Base-by-base conservation (phyloP, 2,888 invertebrate genomes). In the Himalopsyche tibetana region DNA sequence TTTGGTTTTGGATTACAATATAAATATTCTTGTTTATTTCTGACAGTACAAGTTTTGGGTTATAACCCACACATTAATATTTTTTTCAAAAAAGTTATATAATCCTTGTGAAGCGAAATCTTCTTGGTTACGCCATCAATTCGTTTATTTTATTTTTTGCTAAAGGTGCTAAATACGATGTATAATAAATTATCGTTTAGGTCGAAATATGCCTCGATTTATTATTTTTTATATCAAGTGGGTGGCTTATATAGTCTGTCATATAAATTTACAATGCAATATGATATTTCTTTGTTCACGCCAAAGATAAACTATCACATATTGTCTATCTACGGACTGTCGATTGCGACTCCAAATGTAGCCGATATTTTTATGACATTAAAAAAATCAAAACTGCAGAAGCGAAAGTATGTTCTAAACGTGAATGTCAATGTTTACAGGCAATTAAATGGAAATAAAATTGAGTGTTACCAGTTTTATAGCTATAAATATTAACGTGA, bases 151-250 rank as follows among this genome's bases (percentile, higher is more conserved):
- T 12, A 4, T 12, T 6, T 38, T 74, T 74, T 36, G 36, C 38
- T 36, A 74, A 74, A 74, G 74, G 38, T 38, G 74, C 74, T 15
- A 74, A 74, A 38, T 28, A 74, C 38, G 74, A 74, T 74, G 15
- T 74, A 38, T 74, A 74, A 74, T 74, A 74, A 74, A 38, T 74
- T 36, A 74, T 74, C 38, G 36, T 74, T 74, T 74, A 36, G 74
- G 11, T 74, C 5, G 38, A 74, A 74, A 36, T 74, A 38, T 12
- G 38, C 36, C 74, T 74, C 15, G 74, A 74, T 36, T 36, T 15
- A 15, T 74, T 36, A 28, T 45, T 74, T 74, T 74, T 74, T 69
- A 6, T 69, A 28, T 38, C 5, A 38, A 74, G 74, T 74, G 74
- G 74, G 74, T 74, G 74, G 74, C 36, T 74, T 74, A 38, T 74